Conservation (phyloP, 2,113 vertebrate genomes). For the Dascyllus trimaculatus region DNA sequence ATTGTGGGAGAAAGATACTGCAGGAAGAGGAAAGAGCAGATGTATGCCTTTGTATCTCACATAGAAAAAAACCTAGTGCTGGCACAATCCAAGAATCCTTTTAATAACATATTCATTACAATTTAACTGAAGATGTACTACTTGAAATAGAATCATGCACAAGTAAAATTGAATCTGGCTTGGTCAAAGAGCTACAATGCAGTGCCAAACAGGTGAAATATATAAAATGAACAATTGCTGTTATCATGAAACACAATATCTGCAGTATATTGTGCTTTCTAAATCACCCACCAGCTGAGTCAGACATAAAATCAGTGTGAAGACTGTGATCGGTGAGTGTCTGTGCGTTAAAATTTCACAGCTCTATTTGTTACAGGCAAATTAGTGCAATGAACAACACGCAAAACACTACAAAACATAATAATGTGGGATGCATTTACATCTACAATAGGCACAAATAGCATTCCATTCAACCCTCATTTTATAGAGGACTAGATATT, state of each 20-base stretch:
- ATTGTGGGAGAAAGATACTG: too few relatives aligned
- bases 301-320: not conserved
- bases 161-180: not conserved
- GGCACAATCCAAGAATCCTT: not conserved
- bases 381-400: not conserved
- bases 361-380: not conserved
- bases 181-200: not conserved
- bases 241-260: not conserved
- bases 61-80: not conserved
- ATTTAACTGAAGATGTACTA: not conserved
- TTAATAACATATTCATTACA: not conserved
- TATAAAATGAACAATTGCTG: too few relatives aligned
- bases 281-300: not conserved
- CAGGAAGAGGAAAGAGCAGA: too few relatives aligned
- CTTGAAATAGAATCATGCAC: not conserved
- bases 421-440: not conserved
- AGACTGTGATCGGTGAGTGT: not conserved
- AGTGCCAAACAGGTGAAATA: not conserved
- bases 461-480: not conserved
- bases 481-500: not conserved
- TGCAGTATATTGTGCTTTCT: not conserved
- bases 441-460: not conserved
- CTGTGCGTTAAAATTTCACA: not conserved
- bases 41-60: too few relatives aligned
- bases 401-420: slow-evolving; percentile 12